Conservation (phyloP, 2,113 vertebrate genomes). For the Eleginops maclovinus region DNA sequence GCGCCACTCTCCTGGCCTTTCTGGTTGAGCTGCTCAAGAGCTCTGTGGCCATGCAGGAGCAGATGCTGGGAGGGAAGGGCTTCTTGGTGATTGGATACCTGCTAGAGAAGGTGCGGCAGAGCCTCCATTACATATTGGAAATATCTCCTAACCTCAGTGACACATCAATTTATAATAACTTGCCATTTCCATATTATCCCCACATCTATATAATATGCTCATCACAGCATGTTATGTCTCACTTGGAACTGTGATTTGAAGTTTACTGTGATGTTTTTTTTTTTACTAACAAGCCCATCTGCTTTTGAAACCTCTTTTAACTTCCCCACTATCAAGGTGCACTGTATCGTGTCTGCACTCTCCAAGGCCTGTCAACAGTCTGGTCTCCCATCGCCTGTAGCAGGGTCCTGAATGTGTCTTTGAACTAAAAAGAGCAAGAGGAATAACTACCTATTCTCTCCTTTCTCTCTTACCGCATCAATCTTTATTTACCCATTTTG, state of each 20-base stretch:
- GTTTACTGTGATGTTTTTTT: conserved; percentile 3
- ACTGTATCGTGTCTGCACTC: conserved; percentile 6
- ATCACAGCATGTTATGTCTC: background rate
- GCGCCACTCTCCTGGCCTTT: conserved; percentile 94
- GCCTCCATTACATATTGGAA: background rate
- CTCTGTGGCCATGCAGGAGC: conserved; percentile 98
- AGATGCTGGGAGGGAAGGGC: conserved; percentile 97
- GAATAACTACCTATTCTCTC: conserved; percentile 14
- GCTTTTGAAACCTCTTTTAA: conserved; percentile 2
- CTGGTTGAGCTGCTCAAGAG: conserved; percentile 95
- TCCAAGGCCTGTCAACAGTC: conserved; percentile 21
- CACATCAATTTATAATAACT: background rate
- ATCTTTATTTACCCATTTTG: conserved; percentile 69
- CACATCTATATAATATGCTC: background rate
- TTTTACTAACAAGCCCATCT: background rate
- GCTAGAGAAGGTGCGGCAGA: conserved; percentile 91
- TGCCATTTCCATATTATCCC: background rate
- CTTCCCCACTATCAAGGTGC: background rate
- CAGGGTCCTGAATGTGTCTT: conserved; percentile 50
- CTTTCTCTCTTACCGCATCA: conserved; percentile 53
- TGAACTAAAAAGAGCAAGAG: conserved; percentile 47
- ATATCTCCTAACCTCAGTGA: background rate
- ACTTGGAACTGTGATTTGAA: background rate
- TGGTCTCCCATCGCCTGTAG: conserved; percentile 48
- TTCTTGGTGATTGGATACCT: conserved; percentile 98